Evolutionary conservation across 35 echinoderm and acorn worm species (phyloP).

Genomic region (Lytechinus variegatus): DNA sequence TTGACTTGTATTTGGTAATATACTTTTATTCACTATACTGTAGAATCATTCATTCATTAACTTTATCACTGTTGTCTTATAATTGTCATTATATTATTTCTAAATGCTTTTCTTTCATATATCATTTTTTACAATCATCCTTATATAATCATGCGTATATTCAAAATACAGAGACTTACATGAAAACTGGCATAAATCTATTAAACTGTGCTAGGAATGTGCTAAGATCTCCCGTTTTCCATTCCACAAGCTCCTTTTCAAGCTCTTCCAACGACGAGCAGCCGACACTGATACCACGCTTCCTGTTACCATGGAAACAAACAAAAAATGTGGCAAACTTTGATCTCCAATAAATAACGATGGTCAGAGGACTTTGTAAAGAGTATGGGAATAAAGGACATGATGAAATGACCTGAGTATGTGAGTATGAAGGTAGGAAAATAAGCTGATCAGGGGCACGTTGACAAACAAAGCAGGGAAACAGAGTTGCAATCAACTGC

Average conservation of each 20-base stretch:
- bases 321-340: background rate
- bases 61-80: background rate
- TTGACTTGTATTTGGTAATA: no score
- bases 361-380: no score
- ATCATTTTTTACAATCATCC: no score
- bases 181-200: conserved; percentile 41
- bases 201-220: conserved; percentile 46
- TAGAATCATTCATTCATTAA: background rate
- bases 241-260: background rate
- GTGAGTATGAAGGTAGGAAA: no score
- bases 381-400: no score
- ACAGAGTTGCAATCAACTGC: no score
- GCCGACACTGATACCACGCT: background rate
- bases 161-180: conserved; percentile 21
- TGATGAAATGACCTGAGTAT: no score
- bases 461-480: no score
- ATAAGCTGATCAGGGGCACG: no score
- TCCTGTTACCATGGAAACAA: background rate
- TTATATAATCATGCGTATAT: no score
- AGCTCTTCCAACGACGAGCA: background rate
- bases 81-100: background rate
- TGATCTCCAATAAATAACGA: no score
- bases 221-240: background rate
- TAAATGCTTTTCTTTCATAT: no score
- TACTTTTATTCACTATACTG: background rate